Percentiles rank a stretch among this genome's conserved stretches.
Evolutionary conservation across 2,797 vertebrate species (phyloP).

Genomic region (Xiphophorus birchmanni): DNA sequence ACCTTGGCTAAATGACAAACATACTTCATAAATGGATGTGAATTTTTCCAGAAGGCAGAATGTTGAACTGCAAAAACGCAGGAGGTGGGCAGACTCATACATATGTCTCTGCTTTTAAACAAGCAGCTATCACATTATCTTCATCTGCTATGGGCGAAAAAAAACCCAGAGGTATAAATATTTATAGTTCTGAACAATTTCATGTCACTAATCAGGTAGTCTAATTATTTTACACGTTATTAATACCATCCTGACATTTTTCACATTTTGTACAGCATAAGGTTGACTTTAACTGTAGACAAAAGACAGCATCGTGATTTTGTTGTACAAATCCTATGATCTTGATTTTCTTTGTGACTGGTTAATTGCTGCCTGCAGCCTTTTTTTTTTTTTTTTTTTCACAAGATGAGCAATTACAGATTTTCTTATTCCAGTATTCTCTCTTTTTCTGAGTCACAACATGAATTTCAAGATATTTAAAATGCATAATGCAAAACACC

Average conservation of each 20-base stretch:
- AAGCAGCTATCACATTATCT: slow-evolving; percentile 27
- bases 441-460: slow-evolving; percentile 4
- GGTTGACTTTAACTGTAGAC: background rate
- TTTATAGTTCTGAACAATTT: background rate
- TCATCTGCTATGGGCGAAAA: slow-evolving; percentile 20
- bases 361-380: background rate
- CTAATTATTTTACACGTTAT: background rate
- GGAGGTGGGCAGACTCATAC: slow-evolving; percentile 13
- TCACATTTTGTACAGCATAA: background rate
- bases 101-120: slow-evolving; percentile 43
- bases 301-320: slow-evolving; percentile 12
- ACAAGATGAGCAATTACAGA: background rate
- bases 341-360: background rate
- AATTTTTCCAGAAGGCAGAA: slow-evolving; percentile 49
- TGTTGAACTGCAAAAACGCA: slow-evolving; percentile 40
- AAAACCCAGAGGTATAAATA: background rate
- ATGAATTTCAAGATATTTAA: slow-evolving; percentile 14
- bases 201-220: background rate
- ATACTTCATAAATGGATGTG: slow-evolving; percentile 46
- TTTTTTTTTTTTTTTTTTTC: slow-evolving; percentile 2
- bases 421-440: slow-evolving; percentile 4
- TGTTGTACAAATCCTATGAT: background rate
- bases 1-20: slow-evolving; percentile 50
- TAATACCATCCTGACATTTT: background rate
- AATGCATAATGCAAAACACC: background rate